Conservation (phyloP, 2,797 vertebrate genomes). For the Parambassis ranga region DNA sequence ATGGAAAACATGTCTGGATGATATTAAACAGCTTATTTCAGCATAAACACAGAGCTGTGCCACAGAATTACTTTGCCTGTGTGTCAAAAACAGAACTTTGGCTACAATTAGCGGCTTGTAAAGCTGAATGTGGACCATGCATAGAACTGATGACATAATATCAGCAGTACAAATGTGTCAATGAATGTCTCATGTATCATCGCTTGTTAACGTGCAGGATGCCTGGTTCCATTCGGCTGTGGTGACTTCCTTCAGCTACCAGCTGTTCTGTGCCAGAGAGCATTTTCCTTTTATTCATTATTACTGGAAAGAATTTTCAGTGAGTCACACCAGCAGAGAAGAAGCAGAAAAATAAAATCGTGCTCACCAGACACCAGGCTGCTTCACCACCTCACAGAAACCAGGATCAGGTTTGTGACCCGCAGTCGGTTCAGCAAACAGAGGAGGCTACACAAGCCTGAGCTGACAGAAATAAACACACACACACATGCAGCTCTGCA, state of each 20-base stretch:
- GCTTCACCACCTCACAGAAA: neutral
- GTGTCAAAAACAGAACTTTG: neutral
- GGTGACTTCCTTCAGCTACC: constrained; percentile 12
- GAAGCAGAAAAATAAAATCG: constrained; percentile 23
- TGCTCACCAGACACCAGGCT: neutral
- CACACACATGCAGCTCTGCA: constrained; percentile 1
- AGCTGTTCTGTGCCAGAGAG: constrained; percentile 31
- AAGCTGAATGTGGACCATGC: neutral
- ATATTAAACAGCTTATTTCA: constrained; percentile 3
- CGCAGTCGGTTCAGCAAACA: neutral
- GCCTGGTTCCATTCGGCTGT: neutral
- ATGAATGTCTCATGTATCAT: too few relatives aligned
- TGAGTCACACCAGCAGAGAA: constrained; percentile 43
- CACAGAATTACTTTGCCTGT: neutral
- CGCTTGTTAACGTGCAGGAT: neutral
- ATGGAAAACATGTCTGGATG: constrained; percentile 3
- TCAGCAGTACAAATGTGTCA: neutral
- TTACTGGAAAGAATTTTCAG: constrained; percentile 56
- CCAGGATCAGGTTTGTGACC: neutral
- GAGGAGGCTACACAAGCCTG: neutral
- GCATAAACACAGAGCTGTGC: constrained; percentile 7
- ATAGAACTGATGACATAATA: neutral
- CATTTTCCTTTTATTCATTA: constrained; percentile 47
- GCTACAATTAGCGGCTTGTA: neutral
- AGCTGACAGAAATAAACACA: constrained; percentile 1